Evolutionary conservation across 1,140 invertebrate genomes (phyloP).

Genomic region (Pygmarrhopalites habei): DNA sequence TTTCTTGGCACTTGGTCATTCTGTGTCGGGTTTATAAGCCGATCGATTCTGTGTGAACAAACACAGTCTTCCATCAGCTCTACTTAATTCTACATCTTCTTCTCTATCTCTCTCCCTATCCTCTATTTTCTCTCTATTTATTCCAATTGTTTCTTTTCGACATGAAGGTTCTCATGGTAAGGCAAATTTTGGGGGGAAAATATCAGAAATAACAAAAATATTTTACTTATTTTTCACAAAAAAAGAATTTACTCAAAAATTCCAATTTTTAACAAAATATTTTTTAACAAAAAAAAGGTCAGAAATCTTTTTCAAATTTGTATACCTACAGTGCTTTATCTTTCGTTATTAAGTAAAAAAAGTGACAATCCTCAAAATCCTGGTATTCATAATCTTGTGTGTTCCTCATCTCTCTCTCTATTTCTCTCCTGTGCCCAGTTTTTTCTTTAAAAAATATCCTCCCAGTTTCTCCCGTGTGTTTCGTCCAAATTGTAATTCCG

Average conservation of each 20-base stretch:
- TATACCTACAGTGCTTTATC: not conserved
- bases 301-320: not conserved
- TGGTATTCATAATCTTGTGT: too few relatives aligned
- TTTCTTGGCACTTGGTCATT: conserved; percentile 10
- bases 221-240: not conserved
- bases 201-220: not conserved
- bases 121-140: conserved; percentile 5
- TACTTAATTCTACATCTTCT: conserved; percentile 9
- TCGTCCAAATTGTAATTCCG: too few relatives aligned
- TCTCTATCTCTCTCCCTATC: not conserved
- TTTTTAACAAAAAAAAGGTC: not conserved
- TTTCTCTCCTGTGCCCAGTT: too few relatives aligned
- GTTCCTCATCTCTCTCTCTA: too few relatives aligned
- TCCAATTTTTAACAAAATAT: not conserved
- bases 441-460: too few relatives aligned
- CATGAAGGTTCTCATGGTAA: conserved; percentile 12
- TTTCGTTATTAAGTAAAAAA: too few relatives aligned
- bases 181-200: not conserved
- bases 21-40: conserved; percentile 11
- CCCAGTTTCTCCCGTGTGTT: too few relatives aligned
- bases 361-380: too few relatives aligned
- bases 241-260: not conserved
- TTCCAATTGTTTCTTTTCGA: not conserved
- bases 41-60: not conserved
- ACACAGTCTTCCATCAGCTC: conserved; percentile 9